These are phyloP conservation scores for Bufo bufo DNA, from an alignment of 2,113 vertebrate species.

Conservation along the genomic window DNA sequence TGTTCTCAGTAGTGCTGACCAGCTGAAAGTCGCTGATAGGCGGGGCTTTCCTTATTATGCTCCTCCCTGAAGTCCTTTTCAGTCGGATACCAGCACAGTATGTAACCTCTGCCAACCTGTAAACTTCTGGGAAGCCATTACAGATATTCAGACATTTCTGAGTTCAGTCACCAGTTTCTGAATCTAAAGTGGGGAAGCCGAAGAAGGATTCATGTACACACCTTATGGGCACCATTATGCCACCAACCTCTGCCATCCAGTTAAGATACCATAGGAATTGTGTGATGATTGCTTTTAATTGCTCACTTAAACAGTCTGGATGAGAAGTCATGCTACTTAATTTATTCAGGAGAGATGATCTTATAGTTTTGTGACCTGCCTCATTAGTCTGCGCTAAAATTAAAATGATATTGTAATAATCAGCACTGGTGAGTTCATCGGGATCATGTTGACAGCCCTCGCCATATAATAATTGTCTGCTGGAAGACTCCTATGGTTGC, in stretches of 20 bases:
- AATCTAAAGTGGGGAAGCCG: too few species aligned
- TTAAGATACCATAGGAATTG: slow-evolving; percentile 4
- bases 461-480: not conserved
- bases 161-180: too few species aligned
- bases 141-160: too few species aligned
- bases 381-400: slow-evolving; percentile 26
- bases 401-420: slow-evolving; percentile 15
- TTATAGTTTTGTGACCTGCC: not conserved
- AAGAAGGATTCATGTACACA: too few species aligned
- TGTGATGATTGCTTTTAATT: slow-evolving; percentile 28
- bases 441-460: not conserved
- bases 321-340: slow-evolving; percentile 17
- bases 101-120: not conserved
- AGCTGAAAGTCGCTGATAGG: too few species aligned
- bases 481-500: not conserved
- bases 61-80: not conserved
- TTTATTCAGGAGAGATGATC: slow-evolving; percentile 39
- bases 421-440: not conserved
- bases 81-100: not conserved
- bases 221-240: not conserved
- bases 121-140: too few species aligned
- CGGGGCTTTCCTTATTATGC: not conserved
- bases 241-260: not conserved
- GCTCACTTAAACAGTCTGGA: slow-evolving; percentile 23
- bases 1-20: not conserved